Conservation (phyloP, 2,888 invertebrate genomes). For the Orchesellides sinensis region DNA sequence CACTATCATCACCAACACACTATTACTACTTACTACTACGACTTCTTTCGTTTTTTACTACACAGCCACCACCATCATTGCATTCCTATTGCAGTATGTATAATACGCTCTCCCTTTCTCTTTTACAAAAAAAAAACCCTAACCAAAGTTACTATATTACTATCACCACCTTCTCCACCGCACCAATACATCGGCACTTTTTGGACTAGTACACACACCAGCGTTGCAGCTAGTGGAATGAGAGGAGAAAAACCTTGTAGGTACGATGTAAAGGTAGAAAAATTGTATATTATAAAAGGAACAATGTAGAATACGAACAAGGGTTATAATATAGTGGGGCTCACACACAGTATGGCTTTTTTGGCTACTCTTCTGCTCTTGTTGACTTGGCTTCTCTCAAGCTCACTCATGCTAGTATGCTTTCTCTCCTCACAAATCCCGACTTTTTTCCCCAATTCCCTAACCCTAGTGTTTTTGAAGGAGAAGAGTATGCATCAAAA, state of each 20-base stretch:
- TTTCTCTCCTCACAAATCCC: slow-evolving; percentile 62
- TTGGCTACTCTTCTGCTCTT: slow-evolving; percentile 5
- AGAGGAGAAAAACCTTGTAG: slow-evolving; percentile 54
- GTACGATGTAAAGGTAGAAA: slow-evolving; percentile 42
- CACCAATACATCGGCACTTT: slow-evolving; percentile 36
- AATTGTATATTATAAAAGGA: no score
- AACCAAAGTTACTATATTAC: slow-evolving; percentile 11
- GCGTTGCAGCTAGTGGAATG: slow-evolving; percentile 61
- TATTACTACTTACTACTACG: slow-evolving; percentile 3
- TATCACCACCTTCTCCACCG: slow-evolving; percentile 33
- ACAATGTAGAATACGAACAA: slow-evolving; percentile 26
- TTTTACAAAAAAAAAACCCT: neutral
- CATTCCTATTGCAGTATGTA: no score
- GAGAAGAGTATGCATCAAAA: slow-evolving; percentile 22
- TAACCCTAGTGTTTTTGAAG: slow-evolving; percentile 46
- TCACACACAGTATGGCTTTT: neutral
- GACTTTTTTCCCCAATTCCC: slow-evolving; percentile 59
- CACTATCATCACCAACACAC: slow-evolving; percentile 35
- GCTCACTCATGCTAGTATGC: slow-evolving; percentile 31
- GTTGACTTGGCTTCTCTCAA: slow-evolving; percentile 45
- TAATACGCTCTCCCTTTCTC: no score
- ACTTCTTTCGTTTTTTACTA: neutral
- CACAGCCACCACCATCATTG: slow-evolving; percentile 13
- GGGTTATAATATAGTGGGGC: neutral
- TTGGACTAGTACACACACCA: slow-evolving; percentile 54